phyloP scores from a whole-genome alignment of 2,888 invertebrate genomes.

The Lacanobia oleracea region DNA sequence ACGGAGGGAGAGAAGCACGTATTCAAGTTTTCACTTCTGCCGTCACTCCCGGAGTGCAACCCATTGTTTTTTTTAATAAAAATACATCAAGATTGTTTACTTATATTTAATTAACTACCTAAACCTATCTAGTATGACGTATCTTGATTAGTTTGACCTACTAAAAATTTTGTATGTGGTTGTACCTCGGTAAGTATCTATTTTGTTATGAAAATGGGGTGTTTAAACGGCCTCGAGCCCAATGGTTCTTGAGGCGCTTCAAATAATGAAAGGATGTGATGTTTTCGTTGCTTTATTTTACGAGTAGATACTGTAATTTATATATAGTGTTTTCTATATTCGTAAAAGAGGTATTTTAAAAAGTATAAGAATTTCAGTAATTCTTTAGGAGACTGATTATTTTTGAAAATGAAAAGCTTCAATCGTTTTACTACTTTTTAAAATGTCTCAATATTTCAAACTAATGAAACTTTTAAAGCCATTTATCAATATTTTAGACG shows the following conservation, averaged over 20 bases:
- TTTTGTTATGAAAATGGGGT: conserved; percentile 25
- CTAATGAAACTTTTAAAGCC: conserved; percentile 11
- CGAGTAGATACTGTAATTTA: too few species aligned
- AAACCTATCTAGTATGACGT: too few species aligned
- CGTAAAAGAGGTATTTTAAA: background rate
- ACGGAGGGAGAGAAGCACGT: too few species aligned
- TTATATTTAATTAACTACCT: too few species aligned
- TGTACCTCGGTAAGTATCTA: background rate
- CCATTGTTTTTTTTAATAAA: too few species aligned
- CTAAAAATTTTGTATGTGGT: background rate
- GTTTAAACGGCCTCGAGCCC: conserved; percentile 20
- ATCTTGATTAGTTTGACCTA: background rate
- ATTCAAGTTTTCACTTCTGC: too few species aligned
- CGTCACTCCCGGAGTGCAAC: too few species aligned
- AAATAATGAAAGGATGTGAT: conserved; percentile 31
- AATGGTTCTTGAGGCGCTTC: conserved; percentile 29
- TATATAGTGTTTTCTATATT: background rate
- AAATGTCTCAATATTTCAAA: background rate
- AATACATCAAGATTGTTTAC: too few species aligned
- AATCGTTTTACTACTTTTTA: background rate
- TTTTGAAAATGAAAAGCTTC: background rate
- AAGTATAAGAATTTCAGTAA: background rate
- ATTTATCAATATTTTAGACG: conserved; percentile 33
- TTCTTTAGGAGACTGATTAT: background rate
- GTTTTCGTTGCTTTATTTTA: background rate